Evolutionary conservation across 2,113 vertebrate species (phyloP), one percentile per base, ranked within the genome.

Genomic region (Cinclus mexicanus): DNA sequence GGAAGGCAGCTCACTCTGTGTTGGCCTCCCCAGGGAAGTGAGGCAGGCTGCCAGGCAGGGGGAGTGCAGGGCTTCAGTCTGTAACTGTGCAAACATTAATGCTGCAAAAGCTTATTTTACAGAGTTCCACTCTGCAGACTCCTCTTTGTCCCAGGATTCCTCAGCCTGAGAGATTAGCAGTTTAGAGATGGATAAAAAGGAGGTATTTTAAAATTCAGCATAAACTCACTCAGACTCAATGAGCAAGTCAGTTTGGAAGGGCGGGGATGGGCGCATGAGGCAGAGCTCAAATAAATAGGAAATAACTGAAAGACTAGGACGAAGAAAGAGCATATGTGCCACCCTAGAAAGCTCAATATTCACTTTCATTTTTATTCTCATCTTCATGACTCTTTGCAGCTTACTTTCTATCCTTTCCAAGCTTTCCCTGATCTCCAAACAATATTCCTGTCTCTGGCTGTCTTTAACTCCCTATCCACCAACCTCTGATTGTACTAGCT

Each of bases 131-230:
- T 98, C 95, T 86, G 94, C 19, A 33, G 97, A 96, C 94, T 97
- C 35, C 75, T 95, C 96, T 98, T 98, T 98, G 98, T 98, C 97
- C 98, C 97, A 98, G 96, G 97, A 97, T 97, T 97, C 97, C 97
- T 98, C 96, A 95, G 95, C 94, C 95, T 69, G 86, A 96, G 97
- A 98, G 98, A 98, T 98, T 98, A 98, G 97, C 94, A 95, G 97
- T 97, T 97, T 91, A 87, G 95, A 98, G 97, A 97, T 94, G 97
- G 96, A 95, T 87, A 94, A 98, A 97, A 96, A 98, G 63, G 96
- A 98, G 97, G 96, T 94, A 95, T 97, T 98, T 98, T 97, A 97
- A 97, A 98, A 98, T 98, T 97, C 97, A 98, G 96, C 97, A 98
- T 94, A 95, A 98, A 97, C 89, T 96, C 35, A 31, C 91, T 97